phyloP scores from a whole-genome alignment of 2,888 invertebrate genomes.

The Eupithecia centaureata region DNA sequence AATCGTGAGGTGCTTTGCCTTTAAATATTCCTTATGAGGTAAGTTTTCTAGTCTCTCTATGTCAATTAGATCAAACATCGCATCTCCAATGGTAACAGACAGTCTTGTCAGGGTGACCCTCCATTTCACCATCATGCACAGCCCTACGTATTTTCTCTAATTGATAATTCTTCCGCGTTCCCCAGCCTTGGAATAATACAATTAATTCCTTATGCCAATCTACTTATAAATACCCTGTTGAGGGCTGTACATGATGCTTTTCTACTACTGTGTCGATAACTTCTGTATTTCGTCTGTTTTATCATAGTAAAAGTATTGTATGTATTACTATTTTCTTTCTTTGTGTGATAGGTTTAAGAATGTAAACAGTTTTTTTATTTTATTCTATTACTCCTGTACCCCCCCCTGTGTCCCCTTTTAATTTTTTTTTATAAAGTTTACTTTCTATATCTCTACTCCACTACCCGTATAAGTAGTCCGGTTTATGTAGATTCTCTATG shows the following conservation, averaged over 20 bases:
- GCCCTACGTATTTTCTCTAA: conserved; percentile 69
- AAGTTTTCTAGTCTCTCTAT: background rate
- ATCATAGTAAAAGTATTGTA: too few species aligned
- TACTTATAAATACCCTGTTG: conserved; percentile 73
- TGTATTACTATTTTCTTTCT: too few species aligned
- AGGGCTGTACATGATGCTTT: conserved; percentile 50
- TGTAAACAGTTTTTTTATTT: too few species aligned
- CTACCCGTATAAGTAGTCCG: background rate
- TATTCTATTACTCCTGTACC: too few species aligned
- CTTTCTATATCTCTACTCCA: background rate
- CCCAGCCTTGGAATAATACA: conserved; percentile 81
- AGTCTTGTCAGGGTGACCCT: background rate
- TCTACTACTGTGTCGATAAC: background rate
- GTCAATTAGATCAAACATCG: background rate
- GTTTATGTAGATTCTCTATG: background rate
- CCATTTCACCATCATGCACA: conserved; percentile 26
- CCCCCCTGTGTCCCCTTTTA: too few species aligned
- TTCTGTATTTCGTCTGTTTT: background rate
- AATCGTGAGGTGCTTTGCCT: background rate
- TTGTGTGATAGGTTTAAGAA: too few species aligned
- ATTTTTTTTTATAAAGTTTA: background rate
- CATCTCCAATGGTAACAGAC: background rate
- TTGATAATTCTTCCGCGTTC: conserved; percentile 82
- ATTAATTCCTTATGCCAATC: conserved; percentile 80
- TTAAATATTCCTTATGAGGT: background rate